phyloP scores from a whole-genome alignment of 2,797 vertebrate species.

The Pelochelys cantorii region DNA sequence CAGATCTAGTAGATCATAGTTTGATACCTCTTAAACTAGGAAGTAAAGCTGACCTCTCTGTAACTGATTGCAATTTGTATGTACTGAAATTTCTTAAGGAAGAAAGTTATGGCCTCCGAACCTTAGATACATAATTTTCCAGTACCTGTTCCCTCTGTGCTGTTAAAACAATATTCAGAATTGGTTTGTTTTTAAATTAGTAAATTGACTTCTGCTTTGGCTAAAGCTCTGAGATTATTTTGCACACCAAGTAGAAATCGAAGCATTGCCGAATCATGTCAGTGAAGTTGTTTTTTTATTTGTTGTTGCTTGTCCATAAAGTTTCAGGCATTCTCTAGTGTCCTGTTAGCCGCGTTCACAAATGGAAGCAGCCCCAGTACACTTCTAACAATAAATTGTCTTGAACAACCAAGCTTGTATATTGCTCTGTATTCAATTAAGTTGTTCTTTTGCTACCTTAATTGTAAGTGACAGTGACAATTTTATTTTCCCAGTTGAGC shows the following conservation, averaged over 20 bases:
- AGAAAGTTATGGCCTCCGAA: neutral
- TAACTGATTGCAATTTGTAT: conserved; percentile 9
- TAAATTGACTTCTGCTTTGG: neutral
- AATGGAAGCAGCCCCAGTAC: neutral
- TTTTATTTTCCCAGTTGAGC: conserved; percentile 51
- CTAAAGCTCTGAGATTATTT: neutral
- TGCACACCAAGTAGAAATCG: neutral
- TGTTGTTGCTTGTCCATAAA: neutral
- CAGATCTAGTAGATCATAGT: neutral
- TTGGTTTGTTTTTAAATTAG: neutral
- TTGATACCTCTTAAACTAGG: neutral
- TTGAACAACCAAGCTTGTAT: neutral
- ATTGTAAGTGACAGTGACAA: conserved; percentile 53
- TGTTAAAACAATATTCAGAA: neutral
- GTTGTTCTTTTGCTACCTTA: conserved; percentile 40
- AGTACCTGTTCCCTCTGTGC: neutral
- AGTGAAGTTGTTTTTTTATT: neutral
- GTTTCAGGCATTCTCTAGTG: conserved; percentile 9
- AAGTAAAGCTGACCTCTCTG: conserved; percentile 2
- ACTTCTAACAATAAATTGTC: conserved; percentile 26
- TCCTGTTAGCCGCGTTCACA: neutral
- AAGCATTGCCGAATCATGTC: neutral
- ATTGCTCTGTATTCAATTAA: conserved; percentile 38
- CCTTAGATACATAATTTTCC: neutral
- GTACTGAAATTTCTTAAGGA: neutral